Base-by-base conservation (phyloP, 2,888 invertebrate genomes). In the Ochropleura plecta region DNA sequence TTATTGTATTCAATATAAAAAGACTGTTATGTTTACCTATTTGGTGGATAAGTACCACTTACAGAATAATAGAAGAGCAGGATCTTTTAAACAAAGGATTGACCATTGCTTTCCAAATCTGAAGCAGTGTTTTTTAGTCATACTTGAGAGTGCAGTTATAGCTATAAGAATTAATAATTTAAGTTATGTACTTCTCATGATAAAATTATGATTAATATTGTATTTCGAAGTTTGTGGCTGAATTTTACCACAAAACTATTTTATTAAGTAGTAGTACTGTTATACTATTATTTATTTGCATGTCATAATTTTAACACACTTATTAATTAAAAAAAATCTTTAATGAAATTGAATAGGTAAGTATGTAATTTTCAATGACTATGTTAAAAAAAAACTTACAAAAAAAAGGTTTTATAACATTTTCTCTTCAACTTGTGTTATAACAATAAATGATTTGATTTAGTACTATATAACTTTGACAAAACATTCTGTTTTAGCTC, bases 401-500 rank as follows among this genome's bases (percentile, higher is more conserved):
- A 30, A 30, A 30, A 30, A 30, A 30, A 30, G 1, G 1, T 30
- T 30, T 30, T 30, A 30, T 30, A 30, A 30, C 30, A 30, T 30
- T 30, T 30, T 30, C 30, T 30, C 30, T 30, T 30, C 30, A 30
- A 30, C 30, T 30, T 30, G 30, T 30, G 1, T 10, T 18, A 16
- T n/a, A n/a, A n/a, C n/a, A n/a, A n/a, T n/a, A n/a, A n/a, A n/a
- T n/a, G n/a, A n/a, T n/a, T n/a, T n/a, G n/a, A n/a, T n/a, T n/a
- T 5, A 44, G 5, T 44, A 30, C 12, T 51, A 51, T 70, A 51
- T 79, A 14, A 10, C 14, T 60, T 51, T 64, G 30, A 30, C n/a
- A 16, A 51, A 46, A 30, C 4, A 44, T 67, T 83, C 7, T 53
- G 5, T 84, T 84, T 65, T 70, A 89, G 86, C 71, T 75, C 65